These are phyloP conservation scores for Scaptomyza caliginosa DNA, from an alignment of 2,888 invertebrate genomes.

Conservation along the genomic window DNA sequence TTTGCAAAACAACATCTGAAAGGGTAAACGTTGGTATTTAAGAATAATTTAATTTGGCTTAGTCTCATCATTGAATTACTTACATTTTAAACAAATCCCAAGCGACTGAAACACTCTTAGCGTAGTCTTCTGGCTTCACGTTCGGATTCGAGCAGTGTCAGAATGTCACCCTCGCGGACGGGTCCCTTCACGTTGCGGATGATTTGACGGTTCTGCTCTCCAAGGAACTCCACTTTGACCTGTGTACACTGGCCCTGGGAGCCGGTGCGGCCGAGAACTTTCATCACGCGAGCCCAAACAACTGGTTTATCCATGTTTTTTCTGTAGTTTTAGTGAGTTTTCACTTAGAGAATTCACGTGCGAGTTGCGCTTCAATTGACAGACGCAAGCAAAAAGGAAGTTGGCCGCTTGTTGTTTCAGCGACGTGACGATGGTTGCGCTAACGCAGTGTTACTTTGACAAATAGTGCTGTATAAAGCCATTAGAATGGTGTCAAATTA, in stretches of 20 bases:
- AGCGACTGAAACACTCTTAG: slow-evolving; percentile 46
- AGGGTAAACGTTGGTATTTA: background rate
- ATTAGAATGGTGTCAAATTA: background rate
- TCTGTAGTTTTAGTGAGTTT: slow-evolving; percentile 19
- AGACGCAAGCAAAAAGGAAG: slow-evolving; percentile 82
- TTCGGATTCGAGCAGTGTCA: slow-evolving; percentile 99
- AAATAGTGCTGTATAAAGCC: slow-evolving; percentile 14
- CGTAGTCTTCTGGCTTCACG: slow-evolving; percentile 99
- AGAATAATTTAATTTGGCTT: background rate
- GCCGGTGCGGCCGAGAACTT: slow-evolving; percentile 99
- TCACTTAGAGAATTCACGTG: slow-evolving; percentile 64
- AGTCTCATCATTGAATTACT: background rate
- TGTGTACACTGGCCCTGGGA: slow-evolving; percentile 99
- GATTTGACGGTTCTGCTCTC: slow-evolving; percentile 98
- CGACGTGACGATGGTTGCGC: slow-evolving; percentile 57
- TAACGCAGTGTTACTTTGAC: slow-evolving; percentile 33
- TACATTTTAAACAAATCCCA: slow-evolving; percentile 37
- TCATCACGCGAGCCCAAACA: slow-evolving; percentile 95
- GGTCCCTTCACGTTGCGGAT: slow-evolving; percentile 99
- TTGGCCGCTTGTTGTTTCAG: slow-evolving; percentile 26
- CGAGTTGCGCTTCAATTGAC: slow-evolving; percentile 70
- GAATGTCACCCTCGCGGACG: slow-evolving; percentile 98
- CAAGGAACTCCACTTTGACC: slow-evolving; percentile 99
- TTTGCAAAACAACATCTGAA: slow-evolving; percentile 22
- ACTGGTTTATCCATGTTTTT: slow-evolving; percentile 92